phyloP scores from a whole-genome alignment of 1,140 invertebrate species.

The Zaprionus nigranus region DNA sequence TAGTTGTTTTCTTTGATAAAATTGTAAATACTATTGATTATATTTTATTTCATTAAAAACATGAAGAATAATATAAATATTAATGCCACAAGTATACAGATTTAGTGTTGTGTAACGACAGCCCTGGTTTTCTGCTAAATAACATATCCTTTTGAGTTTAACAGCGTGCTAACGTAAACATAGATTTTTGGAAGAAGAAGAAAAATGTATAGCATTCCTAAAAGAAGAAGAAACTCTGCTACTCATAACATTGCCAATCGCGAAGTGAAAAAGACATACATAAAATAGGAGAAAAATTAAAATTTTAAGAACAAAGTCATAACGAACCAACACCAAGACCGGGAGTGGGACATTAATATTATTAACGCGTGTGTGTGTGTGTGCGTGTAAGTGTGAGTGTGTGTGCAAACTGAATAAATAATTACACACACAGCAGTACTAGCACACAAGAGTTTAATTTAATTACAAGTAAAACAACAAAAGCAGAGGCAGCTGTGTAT shows the following conservation, averaged over 20 bases:
- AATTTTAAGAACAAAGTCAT: conserved; percentile 28
- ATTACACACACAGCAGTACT: conserved; percentile 55
- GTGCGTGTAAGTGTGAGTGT: conserved; percentile 57
- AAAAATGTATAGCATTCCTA: conserved; percentile 23
- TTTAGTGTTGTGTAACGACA: not conserved
- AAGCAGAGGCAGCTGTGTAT: conserved; percentile 51
- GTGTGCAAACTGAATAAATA: conserved; percentile 46
- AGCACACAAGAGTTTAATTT: conserved; percentile 65
- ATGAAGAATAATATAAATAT: not conserved
- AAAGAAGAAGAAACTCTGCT: conserved; percentile 42
- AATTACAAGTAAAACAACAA: conserved; percentile 68
- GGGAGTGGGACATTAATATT: conserved; percentile 28
- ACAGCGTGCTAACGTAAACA: conserved; percentile 28
- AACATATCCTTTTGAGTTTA: conserved; percentile 25
- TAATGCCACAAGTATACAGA: not conserved
- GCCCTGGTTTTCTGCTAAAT: not conserved
- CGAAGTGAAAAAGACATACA: conserved; percentile 64
- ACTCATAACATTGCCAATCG: conserved; percentile 56
- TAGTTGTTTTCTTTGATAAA: not conserved
- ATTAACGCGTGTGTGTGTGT: conserved; percentile 27
- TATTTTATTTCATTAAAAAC: not conserved
- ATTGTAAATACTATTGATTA: not conserved
- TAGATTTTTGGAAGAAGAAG: conserved; percentile 25
- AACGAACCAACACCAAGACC: conserved; percentile 12
- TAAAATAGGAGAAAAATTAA: conserved; percentile 39